Conservation (phyloP, 1,140 invertebrate genomes). For the Dreissena polymorpha region DNA sequence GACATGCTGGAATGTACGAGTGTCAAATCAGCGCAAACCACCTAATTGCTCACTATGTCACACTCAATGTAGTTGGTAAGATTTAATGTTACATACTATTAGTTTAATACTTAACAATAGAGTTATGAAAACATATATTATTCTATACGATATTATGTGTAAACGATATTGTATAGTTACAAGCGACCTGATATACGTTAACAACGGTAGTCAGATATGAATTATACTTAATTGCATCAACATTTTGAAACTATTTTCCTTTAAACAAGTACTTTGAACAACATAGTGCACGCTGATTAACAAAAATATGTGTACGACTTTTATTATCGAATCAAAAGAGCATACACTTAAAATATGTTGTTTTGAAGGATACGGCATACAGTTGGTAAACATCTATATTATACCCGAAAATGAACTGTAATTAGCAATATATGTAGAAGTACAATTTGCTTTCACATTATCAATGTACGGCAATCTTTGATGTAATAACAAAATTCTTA, state of each 20-base stretch:
- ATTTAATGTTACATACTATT: not conserved
- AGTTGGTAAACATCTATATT: too few relatives aligned
- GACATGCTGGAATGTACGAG: conserved; percentile 55
- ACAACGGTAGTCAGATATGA: too few relatives aligned
- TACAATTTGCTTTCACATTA: not conserved
- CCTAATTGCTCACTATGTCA: not conserved
- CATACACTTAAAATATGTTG: too few relatives aligned
- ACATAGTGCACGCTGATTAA: too few relatives aligned
- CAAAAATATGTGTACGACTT: too few relatives aligned
- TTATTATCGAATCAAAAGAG: too few relatives aligned
- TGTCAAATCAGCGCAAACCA: conserved; percentile 46
- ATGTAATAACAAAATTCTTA: not conserved
- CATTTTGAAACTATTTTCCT: too few relatives aligned
- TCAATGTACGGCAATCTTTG: not conserved
- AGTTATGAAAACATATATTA: not conserved
- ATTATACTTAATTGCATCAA: too few relatives aligned
- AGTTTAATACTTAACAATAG: not conserved
- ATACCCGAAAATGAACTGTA: not conserved
- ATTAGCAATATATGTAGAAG: not conserved
- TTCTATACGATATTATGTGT: not conserved
- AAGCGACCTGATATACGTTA: too few relatives aligned
- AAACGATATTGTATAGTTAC: not conserved
- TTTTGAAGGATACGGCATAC: too few relatives aligned
- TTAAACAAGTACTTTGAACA: too few relatives aligned
- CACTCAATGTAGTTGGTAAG: not conserved